phyloP scores from a whole-genome alignment of 2,888 invertebrate species.

The Pristionchus arcanus region DNA sequence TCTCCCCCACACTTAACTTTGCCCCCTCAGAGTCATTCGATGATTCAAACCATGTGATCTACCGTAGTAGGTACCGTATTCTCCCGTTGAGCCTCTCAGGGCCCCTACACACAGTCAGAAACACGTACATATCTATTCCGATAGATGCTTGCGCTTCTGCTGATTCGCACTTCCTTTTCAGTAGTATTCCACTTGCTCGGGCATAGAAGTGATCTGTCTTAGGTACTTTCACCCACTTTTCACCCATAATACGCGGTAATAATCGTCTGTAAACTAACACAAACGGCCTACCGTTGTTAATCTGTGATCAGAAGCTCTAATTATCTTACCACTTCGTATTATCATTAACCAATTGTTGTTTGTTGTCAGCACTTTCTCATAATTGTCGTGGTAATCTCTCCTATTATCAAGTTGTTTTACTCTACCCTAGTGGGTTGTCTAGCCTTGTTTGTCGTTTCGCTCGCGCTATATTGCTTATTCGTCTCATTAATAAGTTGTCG shows the following conservation, averaged over 20 bases:
- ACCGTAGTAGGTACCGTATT: constrained; percentile 40
- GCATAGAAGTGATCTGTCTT: constrained; percentile 3
- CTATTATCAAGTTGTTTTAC: constrained; percentile 32
- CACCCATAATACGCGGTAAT: not conserved
- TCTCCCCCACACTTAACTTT: not conserved
- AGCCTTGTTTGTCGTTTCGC: constrained; percentile 15
- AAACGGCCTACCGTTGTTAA: not conserved
- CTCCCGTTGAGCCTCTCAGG: not conserved
- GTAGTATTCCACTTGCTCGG: not conserved
- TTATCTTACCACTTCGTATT: not conserved
- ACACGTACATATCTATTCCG: constrained; percentile 32
- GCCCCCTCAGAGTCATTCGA: constrained; percentile 20
- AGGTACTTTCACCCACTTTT: constrained; percentile 3
- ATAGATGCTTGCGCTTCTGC: constrained; percentile 21
- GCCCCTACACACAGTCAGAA: not conserved
- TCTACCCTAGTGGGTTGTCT: constrained; percentile 43
- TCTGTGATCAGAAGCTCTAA: constrained; percentile 41
- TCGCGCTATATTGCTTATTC: not conserved
- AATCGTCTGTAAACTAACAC: constrained; percentile 36
- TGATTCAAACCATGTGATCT: constrained; percentile 23
- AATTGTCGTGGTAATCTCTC: not conserved
- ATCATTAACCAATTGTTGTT: constrained; percentile 1
- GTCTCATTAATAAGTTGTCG: not conserved
- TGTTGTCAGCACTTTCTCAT: not conserved
- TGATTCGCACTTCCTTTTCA: not conserved